Percentiles rank a stretch among this genome's conserved stretches.
Evolutionary conservation across 2,113 vertebrate genomes (phyloP).

Genomic region (Crotalus helleri): DNA sequence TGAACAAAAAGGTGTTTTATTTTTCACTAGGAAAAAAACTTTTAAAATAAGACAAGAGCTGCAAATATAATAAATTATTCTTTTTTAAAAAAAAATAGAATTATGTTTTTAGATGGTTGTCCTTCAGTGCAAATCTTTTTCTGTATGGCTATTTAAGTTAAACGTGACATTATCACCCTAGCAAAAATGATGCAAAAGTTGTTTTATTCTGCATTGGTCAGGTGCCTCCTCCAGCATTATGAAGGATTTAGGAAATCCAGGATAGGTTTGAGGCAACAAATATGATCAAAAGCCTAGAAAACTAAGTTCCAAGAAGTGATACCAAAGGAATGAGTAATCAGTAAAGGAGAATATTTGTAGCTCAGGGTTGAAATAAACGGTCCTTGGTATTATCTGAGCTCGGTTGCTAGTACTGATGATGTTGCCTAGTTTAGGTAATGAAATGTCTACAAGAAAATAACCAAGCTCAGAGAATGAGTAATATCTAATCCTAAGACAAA

Average conservation of each 20-base stretch:
- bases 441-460: too few relatives aligned
- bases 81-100: neutral
- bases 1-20: slow-evolving; percentile 44
- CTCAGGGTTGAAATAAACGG: too few relatives aligned
- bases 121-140: neutral
- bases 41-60: neutral
- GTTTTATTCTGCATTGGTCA: neutral
- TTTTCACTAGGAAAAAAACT: slow-evolving; percentile 1
- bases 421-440: too few relatives aligned
- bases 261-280: neutral
- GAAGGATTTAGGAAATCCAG: neutral
- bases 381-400: too few relatives aligned
- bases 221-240: neutral
- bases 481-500: neutral
- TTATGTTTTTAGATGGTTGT: neutral
- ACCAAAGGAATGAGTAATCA: neutral
- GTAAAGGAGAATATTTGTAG: neutral
- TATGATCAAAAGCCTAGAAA: neutral
- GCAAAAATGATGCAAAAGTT: neutral
- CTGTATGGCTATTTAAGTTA: neutral
- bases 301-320: neutral
- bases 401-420: too few relatives aligned
- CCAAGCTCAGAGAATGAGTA: neutral
- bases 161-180: neutral
- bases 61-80: neutral